phyloP scores from a whole-genome alignment of 2,888 invertebrate species.

The Onthophagus sagittarius region DNA sequence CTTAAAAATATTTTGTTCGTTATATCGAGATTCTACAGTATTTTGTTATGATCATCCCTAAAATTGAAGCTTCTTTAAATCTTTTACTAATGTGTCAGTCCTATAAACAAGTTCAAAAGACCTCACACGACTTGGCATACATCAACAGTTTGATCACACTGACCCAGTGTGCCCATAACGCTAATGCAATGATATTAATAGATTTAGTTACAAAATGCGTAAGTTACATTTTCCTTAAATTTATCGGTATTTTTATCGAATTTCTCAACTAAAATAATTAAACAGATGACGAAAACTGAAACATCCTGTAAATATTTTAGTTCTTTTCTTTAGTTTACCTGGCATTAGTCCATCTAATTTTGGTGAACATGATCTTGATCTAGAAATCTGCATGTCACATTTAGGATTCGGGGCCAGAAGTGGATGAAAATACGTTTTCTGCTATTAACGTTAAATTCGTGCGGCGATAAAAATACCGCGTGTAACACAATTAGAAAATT shows the following conservation, averaged over 20 bases:
- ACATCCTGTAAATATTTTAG: background rate
- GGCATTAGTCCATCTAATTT: background rate
- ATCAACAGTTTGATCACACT: background rate
- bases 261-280: background rate
- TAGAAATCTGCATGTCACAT: background rate
- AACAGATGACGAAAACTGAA: no score
- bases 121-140: background rate
- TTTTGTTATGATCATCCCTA: background rate
- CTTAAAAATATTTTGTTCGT: background rate
- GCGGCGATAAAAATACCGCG: background rate
- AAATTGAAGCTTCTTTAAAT: background rate
- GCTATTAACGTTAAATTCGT: background rate
- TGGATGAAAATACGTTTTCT: no score
- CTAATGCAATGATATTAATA: background rate
- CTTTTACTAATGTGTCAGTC: background rate
- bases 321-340: background rate
- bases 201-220: background rate
- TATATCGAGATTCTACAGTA: background rate
- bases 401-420: background rate
- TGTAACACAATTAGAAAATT: constrained; percentile 7
- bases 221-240: no score
- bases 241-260: background rate
- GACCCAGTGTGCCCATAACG: background rate
- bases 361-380: background rate
- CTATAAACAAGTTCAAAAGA: background rate